Conservation (phyloP, 2,113 vertebrate genomes). For the Arenaria interpres region DNA sequence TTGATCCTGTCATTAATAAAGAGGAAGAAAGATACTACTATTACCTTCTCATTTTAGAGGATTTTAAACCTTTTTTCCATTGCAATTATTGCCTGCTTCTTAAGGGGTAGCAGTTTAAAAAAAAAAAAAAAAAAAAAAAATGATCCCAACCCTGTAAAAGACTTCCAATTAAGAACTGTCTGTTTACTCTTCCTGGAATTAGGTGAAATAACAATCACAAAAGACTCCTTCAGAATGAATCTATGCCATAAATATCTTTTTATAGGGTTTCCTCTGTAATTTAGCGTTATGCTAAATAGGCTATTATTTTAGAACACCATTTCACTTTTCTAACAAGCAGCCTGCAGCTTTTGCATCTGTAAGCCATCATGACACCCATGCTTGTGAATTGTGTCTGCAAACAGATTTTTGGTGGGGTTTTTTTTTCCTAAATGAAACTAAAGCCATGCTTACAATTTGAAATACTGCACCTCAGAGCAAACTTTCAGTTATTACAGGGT, state of each 20-base stretch:
- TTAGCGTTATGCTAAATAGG: slow-evolving; percentile 1
- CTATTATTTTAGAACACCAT: slow-evolving; percentile 31
- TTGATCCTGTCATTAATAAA: neutral
- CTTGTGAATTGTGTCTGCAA: neutral
- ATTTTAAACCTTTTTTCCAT: neutral
- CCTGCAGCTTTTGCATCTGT: neutral
- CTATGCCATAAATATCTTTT: neutral
- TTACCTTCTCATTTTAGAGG: neutral
- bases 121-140: neutral
- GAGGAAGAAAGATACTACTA: neutral
- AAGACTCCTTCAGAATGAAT: neutral
- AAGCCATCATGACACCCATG: neutral
- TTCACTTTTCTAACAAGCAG: slow-evolving; percentile 27
- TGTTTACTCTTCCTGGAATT: neutral
- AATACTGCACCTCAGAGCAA: neutral
- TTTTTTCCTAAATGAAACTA: neutral
- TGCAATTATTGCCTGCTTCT: neutral
- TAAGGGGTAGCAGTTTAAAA: neutral
- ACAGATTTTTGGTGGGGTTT: neutral
- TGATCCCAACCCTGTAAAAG: neutral
- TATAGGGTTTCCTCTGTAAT: neutral
- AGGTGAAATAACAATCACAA: neutral
- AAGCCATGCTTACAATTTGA: neutral
- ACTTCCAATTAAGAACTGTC: neutral
- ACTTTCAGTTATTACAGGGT: neutral